Base-by-base conservation (phyloP, 2,113 vertebrate species). In the Polypterus senegalus region DNA sequence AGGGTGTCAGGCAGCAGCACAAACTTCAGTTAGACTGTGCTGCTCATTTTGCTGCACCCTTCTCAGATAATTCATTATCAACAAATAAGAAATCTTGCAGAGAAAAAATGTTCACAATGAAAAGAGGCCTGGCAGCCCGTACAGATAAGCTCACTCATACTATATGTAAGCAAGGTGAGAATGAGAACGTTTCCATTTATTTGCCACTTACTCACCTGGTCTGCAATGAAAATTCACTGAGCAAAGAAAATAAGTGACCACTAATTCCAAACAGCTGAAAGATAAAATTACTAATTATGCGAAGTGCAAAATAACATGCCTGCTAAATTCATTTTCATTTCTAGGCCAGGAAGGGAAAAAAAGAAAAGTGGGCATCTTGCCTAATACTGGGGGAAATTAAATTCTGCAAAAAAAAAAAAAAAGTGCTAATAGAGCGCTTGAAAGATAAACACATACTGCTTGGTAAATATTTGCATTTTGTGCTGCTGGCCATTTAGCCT, bases 401-500 rank as follows among this genome's bases (percentile, higher is more conserved):
- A 56, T 56, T 57, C 5, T 60, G 46, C 44, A 49, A 49, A 45
- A 44, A 27, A 27, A n/a, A n/a, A n/a, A 57, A 59, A 51, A 47
- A 49, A 5, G 10, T 44, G 7, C 60, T 53, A 61, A 61, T 53
- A 48, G 63, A 68, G 48, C 56, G 3, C 51, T 48, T 51, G 59
- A 63, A 45, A 43, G 67, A 67, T 59, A 57, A 59, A 27, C 56
- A 43, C 49, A 58, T 46, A 63, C 27, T 59, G 46, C 47, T 61
- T 53, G 46, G 48, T 65, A 72, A 70, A 72, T 63, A 72, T 72
- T 72, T 64, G 54, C 59, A 64, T 44, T 46, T 60, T 61, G 54
- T 67, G 63, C 55, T 67, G 59, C 43, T 57, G 60, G 55, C n/a
- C 55, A 47, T 53, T 9, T 46, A 9, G 57, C 5, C 48, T 48